Conservation (phyloP, 2,797 vertebrate genomes). For the Champsocephalus esox region DNA sequence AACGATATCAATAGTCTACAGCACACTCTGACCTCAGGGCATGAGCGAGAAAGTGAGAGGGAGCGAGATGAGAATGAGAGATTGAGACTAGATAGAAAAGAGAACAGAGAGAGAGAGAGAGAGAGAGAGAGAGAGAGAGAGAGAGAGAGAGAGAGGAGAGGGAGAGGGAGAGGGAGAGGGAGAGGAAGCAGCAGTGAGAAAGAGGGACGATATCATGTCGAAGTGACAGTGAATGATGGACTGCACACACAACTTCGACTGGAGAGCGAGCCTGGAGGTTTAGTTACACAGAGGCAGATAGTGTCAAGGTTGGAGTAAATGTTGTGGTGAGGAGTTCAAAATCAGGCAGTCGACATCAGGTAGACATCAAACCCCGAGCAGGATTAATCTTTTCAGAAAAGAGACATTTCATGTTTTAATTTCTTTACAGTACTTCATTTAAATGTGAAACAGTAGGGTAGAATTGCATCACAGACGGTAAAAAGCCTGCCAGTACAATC, state of each 20-base stretch:
- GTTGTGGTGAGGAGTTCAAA: slow-evolving; percentile 27
- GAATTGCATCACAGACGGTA: neutral
- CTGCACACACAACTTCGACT: slow-evolving; percentile 30
- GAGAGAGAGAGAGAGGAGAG: slow-evolving; percentile 4
- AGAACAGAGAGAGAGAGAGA: neutral
- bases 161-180: neutral
- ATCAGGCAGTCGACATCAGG: slow-evolving; percentile 9
- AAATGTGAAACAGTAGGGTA: neutral
- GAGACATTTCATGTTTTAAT: neutral
- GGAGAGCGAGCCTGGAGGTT: slow-evolving; percentile 27
- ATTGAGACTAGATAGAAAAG: neutral
- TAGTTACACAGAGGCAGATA: slow-evolving; percentile 45
- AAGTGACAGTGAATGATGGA: slow-evolving; percentile 63
- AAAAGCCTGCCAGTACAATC: neutral
- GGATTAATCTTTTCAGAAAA: neutral
- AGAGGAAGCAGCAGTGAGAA: slow-evolving; percentile 42
- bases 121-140: neutral
- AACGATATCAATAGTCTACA: slow-evolving; percentile 78
- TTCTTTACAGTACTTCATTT: neutral
- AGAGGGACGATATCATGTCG: slow-evolving; percentile 56
- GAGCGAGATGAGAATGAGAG: neutral
- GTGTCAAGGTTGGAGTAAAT: slow-evolving; percentile 46
- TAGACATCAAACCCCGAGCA: neutral
- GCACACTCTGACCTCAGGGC: slow-evolving; percentile 76
- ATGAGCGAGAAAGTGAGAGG: slow-evolving; percentile 33